Evolutionary conservation across 2,888 invertebrate genomes (phyloP), one percentile per base, ranked within the genome.

Genomic region (Coenonympha glycerion): DNA sequence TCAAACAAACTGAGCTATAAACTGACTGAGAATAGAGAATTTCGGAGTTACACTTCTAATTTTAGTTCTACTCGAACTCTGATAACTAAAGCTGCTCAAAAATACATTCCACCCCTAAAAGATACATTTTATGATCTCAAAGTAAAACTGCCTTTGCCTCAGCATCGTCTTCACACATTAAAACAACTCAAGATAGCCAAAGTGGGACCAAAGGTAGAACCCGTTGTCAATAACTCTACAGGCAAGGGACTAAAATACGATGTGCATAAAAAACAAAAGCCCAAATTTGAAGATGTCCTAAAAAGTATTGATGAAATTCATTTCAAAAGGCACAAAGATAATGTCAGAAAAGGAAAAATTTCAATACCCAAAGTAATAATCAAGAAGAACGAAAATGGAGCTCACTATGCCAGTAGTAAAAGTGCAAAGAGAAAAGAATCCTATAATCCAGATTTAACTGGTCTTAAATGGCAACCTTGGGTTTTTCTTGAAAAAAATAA

Each of bases 401-500:
- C 86, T 22, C 88, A 87, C 62, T 88, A 87, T 60, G 76, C 88
- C 22, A 88, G 87, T 61, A 77, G 78, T 30, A 86, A 86, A 62
- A 76, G 75, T 28, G 61, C 73, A 6, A 58, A 45, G 46, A 64
- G 68, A 52, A 74, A 71, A 55, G 61, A 74, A 39, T 60, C 65
- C 28, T 80, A 67, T 50, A 82, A 84, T 61, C 87, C 87, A 15
- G 88, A 87, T 57, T 65, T 87, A 56, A 87, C 87, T 1, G 87
- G 87, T 4, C 76, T 81, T 51, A 88, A 87, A 60, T 88, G 88
- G 88, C 88, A 88, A 65, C 88, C 88, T 0, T 87, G 85, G 84
- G 88, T 88, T 13, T 85, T 82, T 60, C 62, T 88, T 52, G 85
- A 85, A 55, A 86, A 81, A 70, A 79, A 77, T 63, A 59, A 62